Evolutionary conservation across 2,797 vertebrate species (phyloP), one percentile per base, ranked within the genome.

Genomic region (Artibeus jamaicensis): DNA sequence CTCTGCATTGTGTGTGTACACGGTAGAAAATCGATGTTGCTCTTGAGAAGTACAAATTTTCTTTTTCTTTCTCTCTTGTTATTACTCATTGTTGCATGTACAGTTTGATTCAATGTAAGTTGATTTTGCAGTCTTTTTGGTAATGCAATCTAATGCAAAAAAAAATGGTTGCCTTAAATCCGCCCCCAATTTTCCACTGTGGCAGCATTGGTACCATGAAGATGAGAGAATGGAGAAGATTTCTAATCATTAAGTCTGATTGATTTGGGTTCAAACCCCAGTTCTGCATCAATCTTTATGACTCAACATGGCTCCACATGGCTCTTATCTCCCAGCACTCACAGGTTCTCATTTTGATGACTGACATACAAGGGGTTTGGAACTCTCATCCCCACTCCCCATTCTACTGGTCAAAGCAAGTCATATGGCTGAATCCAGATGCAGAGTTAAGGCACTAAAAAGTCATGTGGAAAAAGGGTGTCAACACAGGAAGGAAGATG

Each of bases 71-170:
- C 18, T 65, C 10, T 65, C 21, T 73, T n/a, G 24, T 71, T 44
- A 12, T 77, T 68, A 74, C 6, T 68, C 39, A 78, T 86, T 74
- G 11, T 42, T 88, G 8, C 85, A 62, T 21, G 90, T 81, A 46
- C 6, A 37, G 70, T 65, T 70, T 74, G 26, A 73, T 79, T 91
- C 62, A 55, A 34, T 55, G 32, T 73, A 55, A 84, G 7, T 53
- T 62, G n/a, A 65, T 89, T 89, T 9, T 59, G 18, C 24, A 53
- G 46, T 39, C 2, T 71, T 57, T 95, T 82, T 42, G 18, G 14
- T 26, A 67, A n/a, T 57, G 14, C 15, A 74, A 67, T 78, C 59
- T 78, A 86, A 89, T 71, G 16, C 3, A 57, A 91, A 81, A 65
- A 46, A 65, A 46, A 62, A 24, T 0, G 1, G 0, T 6, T 37